A percentile compares a stretch with the other conserved stretches of the same genome.
These are phyloP conservation scores for Rhagonycha fulva DNA, from an alignment of 2,888 invertebrate species.

Conservation along the genomic window DNA sequence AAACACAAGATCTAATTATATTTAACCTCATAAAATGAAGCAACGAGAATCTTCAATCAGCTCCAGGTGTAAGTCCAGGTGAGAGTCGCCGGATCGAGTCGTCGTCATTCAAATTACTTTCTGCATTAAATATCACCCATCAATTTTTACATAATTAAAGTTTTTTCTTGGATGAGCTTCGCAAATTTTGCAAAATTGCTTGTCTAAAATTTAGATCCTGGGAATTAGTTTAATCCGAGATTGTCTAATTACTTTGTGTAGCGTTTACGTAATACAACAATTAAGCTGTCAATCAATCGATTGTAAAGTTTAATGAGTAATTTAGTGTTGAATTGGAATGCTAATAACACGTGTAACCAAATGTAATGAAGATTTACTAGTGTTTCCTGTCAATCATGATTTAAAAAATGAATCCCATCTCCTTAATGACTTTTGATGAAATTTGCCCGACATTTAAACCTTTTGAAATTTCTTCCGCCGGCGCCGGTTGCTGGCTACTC, in stretches of 20 bases:
- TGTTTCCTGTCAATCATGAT: not conserved
- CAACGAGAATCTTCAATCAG: constrained; percentile 4
- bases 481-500: too few relatives aligned
- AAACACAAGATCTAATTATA: constrained; percentile 30
- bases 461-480: not conserved
- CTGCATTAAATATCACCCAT: constrained; percentile 11
- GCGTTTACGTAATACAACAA: not conserved
- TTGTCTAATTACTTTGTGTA: not conserved
- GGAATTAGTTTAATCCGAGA: not conserved
- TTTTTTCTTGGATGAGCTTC: not conserved
- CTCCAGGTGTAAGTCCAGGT: constrained; percentile 27
- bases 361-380: constrained; percentile 1
- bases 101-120: constrained; percentile 19
- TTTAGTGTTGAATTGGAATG: not conserved
- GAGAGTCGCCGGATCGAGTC: constrained; percentile 25
- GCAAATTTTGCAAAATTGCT: not conserved
- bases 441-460: not conserved
- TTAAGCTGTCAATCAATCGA: constrained; percentile 4
- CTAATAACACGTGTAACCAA: not conserved
- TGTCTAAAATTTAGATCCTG: not conserved
- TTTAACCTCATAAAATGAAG: constrained; percentile 28
- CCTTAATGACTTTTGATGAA: not conserved
- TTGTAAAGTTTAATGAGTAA: not conserved
- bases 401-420: not conserved
- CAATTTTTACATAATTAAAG: constrained; percentile 12